These are phyloP conservation scores for cattle (Bos taurus) DNA, from an alignment of 2,113 vertebrate species.

Conservation along the genomic window ARS-UCD2.0 NC_037355.1:2280001-2280500, in stretches of 20 bases:
- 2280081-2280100: not conserved
- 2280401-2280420: not conserved
- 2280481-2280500: not conserved
- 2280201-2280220: not conserved
- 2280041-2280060: not conserved
- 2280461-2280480: not conserved
- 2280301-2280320: not conserved
- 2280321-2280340: not conserved
- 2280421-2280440: not conserved
- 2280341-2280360: not conserved
- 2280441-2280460: fast-evolving
- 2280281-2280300: not conserved
- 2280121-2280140: fast-evolving
- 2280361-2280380: not conserved
- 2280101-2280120: not conserved
- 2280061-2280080: not conserved
- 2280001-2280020: not conserved
- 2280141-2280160: not conserved
- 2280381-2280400: not conserved
- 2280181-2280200: fast-evolving
- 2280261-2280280: not conserved
- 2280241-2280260: not conserved
- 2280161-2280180: not conserved
- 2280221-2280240: not conserved
- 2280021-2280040: not conserved